Conservation (phyloP, 2,888 invertebrate genomes). For the Zelleria hepariella region DNA sequence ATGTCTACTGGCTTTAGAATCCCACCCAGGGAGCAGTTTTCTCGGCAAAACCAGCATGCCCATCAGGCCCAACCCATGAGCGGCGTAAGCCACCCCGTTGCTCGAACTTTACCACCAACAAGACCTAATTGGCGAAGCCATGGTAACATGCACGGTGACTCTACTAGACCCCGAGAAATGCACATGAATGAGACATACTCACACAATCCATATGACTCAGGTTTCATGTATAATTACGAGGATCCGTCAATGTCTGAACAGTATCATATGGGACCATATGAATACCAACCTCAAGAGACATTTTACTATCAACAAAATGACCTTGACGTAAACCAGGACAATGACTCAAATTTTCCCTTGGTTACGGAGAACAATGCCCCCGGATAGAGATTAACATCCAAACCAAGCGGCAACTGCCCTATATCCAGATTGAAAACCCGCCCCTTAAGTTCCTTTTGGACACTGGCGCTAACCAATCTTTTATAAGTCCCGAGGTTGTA, state of each 20-base stretch:
- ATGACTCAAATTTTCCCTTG: slow-evolving; percentile 8
- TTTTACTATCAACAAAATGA: background rate
- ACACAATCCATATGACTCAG: background rate
- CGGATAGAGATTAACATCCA: slow-evolving; percentile 15
- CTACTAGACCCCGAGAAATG: background rate
- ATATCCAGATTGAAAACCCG: slow-evolving; percentile 10
- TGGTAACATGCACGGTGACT: slow-evolving; percentile 3
- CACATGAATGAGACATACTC: slow-evolving; percentile 3
- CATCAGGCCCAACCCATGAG: slow-evolving; percentile 11
- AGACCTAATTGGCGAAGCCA: background rate
- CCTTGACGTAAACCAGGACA: background rate
- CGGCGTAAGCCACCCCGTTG: slow-evolving; percentile 7
- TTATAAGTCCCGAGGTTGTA: slow-evolving; percentile 12
- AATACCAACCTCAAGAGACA: background rate
- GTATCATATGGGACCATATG: too few relatives aligned
- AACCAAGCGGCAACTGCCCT: slow-evolving; percentile 11
- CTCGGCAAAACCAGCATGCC: background rate
- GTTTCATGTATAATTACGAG: background rate
- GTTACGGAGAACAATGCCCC: slow-evolving; percentile 1
- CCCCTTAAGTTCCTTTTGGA: slow-evolving; percentile 14
- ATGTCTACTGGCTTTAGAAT: background rate
- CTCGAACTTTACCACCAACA: slow-evolving; percentile 7
- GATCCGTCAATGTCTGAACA: background rate
- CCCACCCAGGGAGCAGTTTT: background rate
- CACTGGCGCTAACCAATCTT: slow-evolving; percentile 14